Conservation (phyloP, 2,888 invertebrate species). For the Hybos culiciformis region DNA sequence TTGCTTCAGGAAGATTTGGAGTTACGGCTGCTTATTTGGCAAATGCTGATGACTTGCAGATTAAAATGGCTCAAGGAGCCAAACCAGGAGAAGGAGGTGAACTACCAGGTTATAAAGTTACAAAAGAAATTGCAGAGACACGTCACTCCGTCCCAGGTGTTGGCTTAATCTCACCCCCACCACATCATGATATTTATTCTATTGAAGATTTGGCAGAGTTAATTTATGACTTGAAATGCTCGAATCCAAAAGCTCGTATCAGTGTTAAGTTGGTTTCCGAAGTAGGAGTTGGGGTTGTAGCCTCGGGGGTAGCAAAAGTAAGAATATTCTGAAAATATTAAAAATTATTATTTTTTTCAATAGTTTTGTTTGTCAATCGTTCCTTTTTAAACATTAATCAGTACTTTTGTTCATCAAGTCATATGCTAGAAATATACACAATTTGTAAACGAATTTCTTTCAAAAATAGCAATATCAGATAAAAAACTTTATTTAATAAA, state of each 20-base stretch:
- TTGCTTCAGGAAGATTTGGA: constrained; percentile 96
- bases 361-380: no score
- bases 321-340: background rate
- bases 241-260: constrained; percentile 88
- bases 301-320: constrained; percentile 96
- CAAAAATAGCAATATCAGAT: no score
- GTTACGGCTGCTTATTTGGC: constrained; percentile 95
- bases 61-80: constrained; percentile 99
- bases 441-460: no score
- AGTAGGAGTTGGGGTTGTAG: constrained; percentile 96
- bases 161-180: constrained; percentile 95
- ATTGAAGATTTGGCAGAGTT: constrained; percentile 97
- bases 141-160: constrained; percentile 94
- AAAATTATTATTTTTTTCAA: no score
- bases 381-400: no score
- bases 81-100: constrained; percentile 99
- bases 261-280: constrained; percentile 98
- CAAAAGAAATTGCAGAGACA: constrained; percentile 86
- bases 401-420: no score
- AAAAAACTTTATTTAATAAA: no score
- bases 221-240: constrained; percentile 95
- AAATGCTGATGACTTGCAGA: constrained; percentile 95
- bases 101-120: constrained; percentile 82
- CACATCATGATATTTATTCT: constrained; percentile 99
- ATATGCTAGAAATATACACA: no score